Evolutionary conservation across 1,140 invertebrate species (phyloP), one percentile per base, ranked within the genome.

Genomic region (Vanessa atalanta): DNA sequence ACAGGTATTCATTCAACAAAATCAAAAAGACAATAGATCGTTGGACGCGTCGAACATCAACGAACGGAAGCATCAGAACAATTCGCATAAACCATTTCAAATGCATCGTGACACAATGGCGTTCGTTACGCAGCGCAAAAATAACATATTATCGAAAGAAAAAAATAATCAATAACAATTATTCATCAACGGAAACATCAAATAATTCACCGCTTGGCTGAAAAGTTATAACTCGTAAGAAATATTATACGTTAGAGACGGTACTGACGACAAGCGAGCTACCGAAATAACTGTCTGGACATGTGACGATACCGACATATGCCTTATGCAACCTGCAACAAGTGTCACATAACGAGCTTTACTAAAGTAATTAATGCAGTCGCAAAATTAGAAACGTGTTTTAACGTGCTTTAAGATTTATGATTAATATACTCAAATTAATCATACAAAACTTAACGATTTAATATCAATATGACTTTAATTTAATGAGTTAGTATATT

Each of bases 311-410:
- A 47, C 26, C 66, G 64, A 50, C 64, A 55, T 20, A 7, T n/a
- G 16, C 12, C 53, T 69, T 69, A 71, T 71, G 60, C 69, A 64
- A 71, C 60, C 69, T 64, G 69, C 60, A 76, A 75, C 73, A 51
- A 50, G 65, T 63, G 60, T 53, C 47, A 16, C 20, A 31, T 53
- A 51, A 66, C 65, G 65, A 66, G 65, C 23, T 65, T 23, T 2
- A 53, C 37, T 48, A 37, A 20, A 63, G 23, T 63, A 50, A 70
- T 31, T 51, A 68, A 57, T 68, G 53, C 53, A 43, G 50, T 43
- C 37, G 48, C 31, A 14, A 47, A 43, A 60, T 61, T 61, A 61
- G 57, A 61, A 23, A 16, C 57, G 31, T 37, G 13, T 60, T 20
- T 20, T 20, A 20, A 20, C 20, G 20, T 15, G 57, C 26, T 23